Base-by-base conservation (phyloP, 2,797 vertebrate genomes). In the Geotrypetes seraphini region DNA sequence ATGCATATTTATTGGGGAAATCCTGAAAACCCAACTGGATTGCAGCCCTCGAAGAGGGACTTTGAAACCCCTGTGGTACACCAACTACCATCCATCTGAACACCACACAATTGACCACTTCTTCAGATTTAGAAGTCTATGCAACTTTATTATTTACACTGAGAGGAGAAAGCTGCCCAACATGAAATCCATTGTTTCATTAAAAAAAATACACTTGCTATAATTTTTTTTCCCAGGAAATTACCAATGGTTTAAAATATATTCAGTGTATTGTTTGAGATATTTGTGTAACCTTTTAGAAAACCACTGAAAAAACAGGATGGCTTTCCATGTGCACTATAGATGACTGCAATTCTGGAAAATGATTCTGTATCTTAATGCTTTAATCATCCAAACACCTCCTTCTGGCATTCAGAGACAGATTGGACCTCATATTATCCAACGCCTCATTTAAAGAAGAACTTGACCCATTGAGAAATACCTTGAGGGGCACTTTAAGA, bases 141-240 rank as follows among this genome's bases (percentile, higher is more conserved):
- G n/a, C n/a, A n/a, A n/a, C n/a, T n/a, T n/a, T n/a, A n/a, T n/a
- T n/a, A n/a, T n/a, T n/a, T n/a, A n/a, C n/a, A n/a, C n/a, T n/a
- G n/a, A n/a, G n/a, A n/a, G n/a, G n/a, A n/a, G n/a, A n/a, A n/a
- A n/a, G n/a, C n/a, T n/a, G n/a, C n/a, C n/a, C n/a, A n/a, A n/a
- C n/a, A n/a, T n/a, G n/a, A n/a, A n/a, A 70, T 11, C 33, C 39
- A 53, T 31, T 31, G 9, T 15, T 48, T 59, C 22, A 32, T n/a
- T 22, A 50, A n/a, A n/a, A 50, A 28, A 69, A 66, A 53, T 38
- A 43, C 43, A 35, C 43, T 50, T 50, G 27, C 52, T 31, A 40
- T 49, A 39, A 32, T 31, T 53, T 59, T 53, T 59, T 45, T 63
- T 62, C 55, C 33, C 19, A 35, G 51, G 54, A 65, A 75, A 67